These are phyloP conservation scores for Pemphredon lugubris DNA, from an alignment of 2,888 invertebrate species.

Conservation along the genomic window DNA sequence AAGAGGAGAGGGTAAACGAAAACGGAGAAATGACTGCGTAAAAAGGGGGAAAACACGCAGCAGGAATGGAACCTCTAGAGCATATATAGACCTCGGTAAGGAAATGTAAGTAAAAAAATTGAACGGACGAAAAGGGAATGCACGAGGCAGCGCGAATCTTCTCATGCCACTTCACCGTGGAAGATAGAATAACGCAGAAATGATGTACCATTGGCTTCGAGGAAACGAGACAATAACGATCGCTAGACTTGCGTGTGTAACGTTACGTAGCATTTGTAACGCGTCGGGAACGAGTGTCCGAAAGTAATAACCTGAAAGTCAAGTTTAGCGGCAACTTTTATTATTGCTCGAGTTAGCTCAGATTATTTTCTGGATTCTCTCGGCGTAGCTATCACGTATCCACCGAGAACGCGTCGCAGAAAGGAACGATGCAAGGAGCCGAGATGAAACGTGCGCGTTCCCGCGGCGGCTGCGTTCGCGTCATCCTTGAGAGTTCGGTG, in stretches of 20 bases:
- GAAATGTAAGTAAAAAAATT: background rate
- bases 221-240: no score
- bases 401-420: background rate
- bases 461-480: background rate
- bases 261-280: no score
- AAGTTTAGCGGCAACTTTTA: constrained; percentile 50
- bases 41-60: background rate
- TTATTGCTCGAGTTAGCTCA: constrained; percentile 24
- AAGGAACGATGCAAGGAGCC: constrained; percentile 13
- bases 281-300: constrained; percentile 50
- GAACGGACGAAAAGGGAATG: background rate
- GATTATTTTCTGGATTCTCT: constrained; percentile 38
- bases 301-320: constrained; percentile 53
- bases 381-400: constrained; percentile 11
- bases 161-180: no score
- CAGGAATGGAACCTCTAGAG: background rate
- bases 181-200: no score
- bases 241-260: no score
- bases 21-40: background rate
- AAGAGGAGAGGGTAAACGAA: background rate
- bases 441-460: constrained; percentile 3
- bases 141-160: background rate
- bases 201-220: no score
- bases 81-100: background rate
- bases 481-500: constrained; percentile 33